These are phyloP conservation scores for Symphodus melops DNA, from an alignment of 2,113 vertebrate species.

Conservation along the genomic window DNA sequence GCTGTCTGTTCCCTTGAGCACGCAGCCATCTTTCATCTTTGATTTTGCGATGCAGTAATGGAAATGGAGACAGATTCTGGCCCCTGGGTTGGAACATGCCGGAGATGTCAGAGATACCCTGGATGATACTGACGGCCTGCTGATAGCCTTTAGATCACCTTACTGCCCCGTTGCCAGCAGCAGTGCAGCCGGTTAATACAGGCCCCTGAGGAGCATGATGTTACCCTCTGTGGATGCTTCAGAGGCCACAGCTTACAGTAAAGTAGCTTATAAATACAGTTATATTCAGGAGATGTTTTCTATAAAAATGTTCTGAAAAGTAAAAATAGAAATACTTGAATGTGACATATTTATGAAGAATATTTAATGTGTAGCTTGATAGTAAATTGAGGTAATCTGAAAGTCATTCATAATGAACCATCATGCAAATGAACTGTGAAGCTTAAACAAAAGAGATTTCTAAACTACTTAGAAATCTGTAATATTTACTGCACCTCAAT, in stretches of 20 bases:
- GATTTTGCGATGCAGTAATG: conserved; percentile 62
- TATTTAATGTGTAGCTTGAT: neutral
- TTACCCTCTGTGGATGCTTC: conserved; percentile 50
- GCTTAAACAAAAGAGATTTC: too few species aligned
- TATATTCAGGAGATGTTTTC: neutral
- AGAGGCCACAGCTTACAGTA: conserved; percentile 30
- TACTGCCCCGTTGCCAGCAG: conserved; percentile 68
- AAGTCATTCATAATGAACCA: too few species aligned
- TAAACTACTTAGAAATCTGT: too few species aligned
- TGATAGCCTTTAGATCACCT: conserved; percentile 71
- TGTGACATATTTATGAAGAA: neutral
- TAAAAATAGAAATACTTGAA: neutral
- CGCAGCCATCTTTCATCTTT: conserved; percentile 56
- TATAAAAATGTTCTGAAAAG: neutral
- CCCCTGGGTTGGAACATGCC: conserved; percentile 72
- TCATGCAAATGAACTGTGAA: too few species aligned
- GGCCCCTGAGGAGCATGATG: conserved; percentile 51
- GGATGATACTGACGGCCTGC: conserved; percentile 71
- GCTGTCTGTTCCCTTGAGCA: conserved; percentile 9
- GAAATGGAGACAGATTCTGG: conserved; percentile 64
- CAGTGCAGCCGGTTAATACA: conserved; percentile 27
- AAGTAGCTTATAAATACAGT: conserved; percentile 32
- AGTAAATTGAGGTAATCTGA: too few species aligned
- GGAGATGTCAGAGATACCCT: conserved; percentile 75
- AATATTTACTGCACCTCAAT: too few species aligned